phyloP scores from a whole-genome alignment of 2,797 vertebrate species.

The Tragelaphus oryx region DNA sequence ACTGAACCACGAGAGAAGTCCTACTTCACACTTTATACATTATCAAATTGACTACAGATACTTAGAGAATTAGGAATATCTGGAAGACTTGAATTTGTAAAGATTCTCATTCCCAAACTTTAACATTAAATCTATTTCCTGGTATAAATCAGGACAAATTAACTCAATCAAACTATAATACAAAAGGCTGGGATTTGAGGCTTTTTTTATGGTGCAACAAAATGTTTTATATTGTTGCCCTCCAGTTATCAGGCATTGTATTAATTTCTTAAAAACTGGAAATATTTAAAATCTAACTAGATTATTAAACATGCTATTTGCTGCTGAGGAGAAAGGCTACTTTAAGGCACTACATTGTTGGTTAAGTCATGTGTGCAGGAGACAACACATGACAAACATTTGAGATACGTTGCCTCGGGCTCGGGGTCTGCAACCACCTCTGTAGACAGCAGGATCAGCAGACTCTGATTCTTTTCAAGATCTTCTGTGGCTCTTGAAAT shows the following conservation, averaged over 20 bases:
- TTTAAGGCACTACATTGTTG: not conserved
- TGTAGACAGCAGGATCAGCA: not conserved
- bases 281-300: not conserved
- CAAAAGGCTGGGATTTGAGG: not conserved
- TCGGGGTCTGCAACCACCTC: not conserved
- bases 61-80: slow-evolving; percentile 30
- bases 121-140: not conserved
- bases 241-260: not conserved
- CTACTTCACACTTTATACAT: not conserved
- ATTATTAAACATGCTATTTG: not conserved
- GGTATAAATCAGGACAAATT: not conserved
- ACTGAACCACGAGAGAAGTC: not conserved
- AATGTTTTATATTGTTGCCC: not conserved
- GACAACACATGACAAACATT: not conserved
- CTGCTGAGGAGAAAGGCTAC: not conserved
- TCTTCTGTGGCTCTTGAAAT: not conserved
- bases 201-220: not conserved
- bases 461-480: not conserved
- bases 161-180: not conserved
- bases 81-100: not conserved
- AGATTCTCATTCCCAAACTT: not conserved
- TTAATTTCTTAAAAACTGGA: not conserved
- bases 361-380: not conserved
- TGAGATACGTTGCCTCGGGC: not conserved
- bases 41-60: not conserved